Evolutionary conservation across 2,888 invertebrate species (phyloP).

Genomic region (Pycnomerus fuliginosus): DNA sequence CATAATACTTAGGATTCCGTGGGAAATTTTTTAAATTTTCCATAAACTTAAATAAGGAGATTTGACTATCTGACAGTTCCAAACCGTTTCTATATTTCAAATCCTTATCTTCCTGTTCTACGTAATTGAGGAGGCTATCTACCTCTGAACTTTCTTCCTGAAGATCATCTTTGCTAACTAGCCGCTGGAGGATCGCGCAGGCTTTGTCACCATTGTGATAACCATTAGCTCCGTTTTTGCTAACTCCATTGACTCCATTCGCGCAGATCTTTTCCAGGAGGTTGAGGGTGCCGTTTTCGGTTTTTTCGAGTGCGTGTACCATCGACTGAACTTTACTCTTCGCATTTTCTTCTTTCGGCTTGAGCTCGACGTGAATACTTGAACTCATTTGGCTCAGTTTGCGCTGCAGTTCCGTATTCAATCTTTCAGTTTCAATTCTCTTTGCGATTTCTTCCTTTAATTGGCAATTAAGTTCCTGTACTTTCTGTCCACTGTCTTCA

Average conservation of each 20-base stretch:
- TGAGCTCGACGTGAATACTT: too few relatives aligned
- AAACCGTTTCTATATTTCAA: conserved; percentile 16
- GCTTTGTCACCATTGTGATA: not conserved
- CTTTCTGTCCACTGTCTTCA: conserved; percentile 27
- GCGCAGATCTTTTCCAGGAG: conserved; percentile 37
- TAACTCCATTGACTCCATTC: not conserved
- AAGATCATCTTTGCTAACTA: conserved; percentile 34
- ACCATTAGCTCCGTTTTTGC: not conserved
- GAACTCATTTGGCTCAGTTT: conserved; percentile 61
- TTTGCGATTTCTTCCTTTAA: conserved; percentile 62
- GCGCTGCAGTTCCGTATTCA: conserved; percentile 61
- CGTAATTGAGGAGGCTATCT: conserved; percentile 31
- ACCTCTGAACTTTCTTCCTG: conserved; percentile 26
- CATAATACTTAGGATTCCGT: too few relatives aligned
- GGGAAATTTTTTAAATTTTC: conserved; percentile 38
- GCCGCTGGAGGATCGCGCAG: too few relatives aligned
- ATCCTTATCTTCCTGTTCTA: conserved; percentile 6
- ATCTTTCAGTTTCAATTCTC: conserved; percentile 63
- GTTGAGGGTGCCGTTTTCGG: conserved; percentile 32
- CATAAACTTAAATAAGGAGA: conserved; percentile 44
- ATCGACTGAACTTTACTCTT: not conserved
- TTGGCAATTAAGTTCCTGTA: conserved; percentile 57
- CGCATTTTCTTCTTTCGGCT: not conserved
- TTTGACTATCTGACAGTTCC: conserved; percentile 37
- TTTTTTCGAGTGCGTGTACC: conserved; percentile 21